Percentiles rank a stretch among this genome's conserved stretches.
Conservation (phyloP, 2,888 invertebrate genomes). For the Hypolimnas misippus region DNA sequence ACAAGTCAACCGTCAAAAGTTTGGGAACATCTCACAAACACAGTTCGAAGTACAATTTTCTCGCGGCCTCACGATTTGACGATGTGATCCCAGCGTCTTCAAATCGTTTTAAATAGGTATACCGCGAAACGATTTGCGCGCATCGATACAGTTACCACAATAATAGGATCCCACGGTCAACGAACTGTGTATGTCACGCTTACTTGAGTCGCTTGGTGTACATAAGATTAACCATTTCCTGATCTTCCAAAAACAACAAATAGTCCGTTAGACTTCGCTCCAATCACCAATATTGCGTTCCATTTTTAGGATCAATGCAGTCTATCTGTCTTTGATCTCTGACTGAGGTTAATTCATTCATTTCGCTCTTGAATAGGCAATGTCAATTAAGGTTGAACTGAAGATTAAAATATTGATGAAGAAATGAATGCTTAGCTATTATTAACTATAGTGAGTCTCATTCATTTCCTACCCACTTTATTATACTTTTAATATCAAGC, state of each 20-base stretch:
- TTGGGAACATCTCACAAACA: conserved; percentile 29
- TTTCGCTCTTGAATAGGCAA: conserved; percentile 8
- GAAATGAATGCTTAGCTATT: background rate
- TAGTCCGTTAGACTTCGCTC: conserved; percentile 14
- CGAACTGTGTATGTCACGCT: conserved; percentile 69
- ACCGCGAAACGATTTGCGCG: conserved; percentile 63
- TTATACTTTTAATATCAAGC: too few relatives aligned
- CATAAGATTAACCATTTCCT: conserved; percentile 53
- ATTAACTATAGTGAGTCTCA: too few relatives aligned
- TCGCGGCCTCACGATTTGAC: conserved; percentile 45
- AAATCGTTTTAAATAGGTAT: conserved; percentile 46
- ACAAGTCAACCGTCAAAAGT: conserved; percentile 29
- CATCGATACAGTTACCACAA: conserved; percentile 71
- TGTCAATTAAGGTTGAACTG: conserved; percentile 9
- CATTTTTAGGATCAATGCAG: conserved; percentile 49
- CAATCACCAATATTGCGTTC: conserved; percentile 26
- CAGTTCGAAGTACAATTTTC: conserved; percentile 55
- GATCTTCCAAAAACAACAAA: conserved; percentile 40
- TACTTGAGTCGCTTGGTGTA: conserved; percentile 57
- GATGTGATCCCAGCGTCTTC: conserved; percentile 22
- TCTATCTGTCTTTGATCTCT: conserved; percentile 16
- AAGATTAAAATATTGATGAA: background rate
- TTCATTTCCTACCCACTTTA: too few relatives aligned
- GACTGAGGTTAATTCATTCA: conserved; percentile 15
- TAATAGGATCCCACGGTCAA: conserved; percentile 75